These are phyloP conservation scores for Anolis carolinensis DNA, from an alignment of 2,113 vertebrate species.

Conservation along the genomic window DNA sequence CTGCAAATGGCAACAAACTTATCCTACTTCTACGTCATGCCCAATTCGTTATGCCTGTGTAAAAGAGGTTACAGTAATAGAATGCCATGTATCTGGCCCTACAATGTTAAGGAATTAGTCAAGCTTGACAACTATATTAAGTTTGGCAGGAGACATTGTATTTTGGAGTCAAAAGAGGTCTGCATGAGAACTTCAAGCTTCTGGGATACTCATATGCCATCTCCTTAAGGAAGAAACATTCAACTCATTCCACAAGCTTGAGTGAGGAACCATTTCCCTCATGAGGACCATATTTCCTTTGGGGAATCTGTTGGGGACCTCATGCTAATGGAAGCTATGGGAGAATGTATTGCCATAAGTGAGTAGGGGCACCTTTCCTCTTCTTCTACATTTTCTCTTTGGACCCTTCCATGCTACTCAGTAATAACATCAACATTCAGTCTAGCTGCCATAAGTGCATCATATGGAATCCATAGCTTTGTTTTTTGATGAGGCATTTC, in stretches of 20 bases:
- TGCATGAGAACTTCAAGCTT: background rate
- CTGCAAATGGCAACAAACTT: background rate
- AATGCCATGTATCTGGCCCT: slow-evolving; percentile 1
- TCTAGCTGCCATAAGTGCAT: too few relatives aligned
- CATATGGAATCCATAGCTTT: too few relatives aligned
- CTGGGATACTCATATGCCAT: background rate
- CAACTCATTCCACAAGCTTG: background rate
- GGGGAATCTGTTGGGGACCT: background rate
- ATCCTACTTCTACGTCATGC: background rate
- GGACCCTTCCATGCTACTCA: too few relatives aligned
- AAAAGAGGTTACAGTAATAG: background rate
- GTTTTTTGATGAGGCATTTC: too few relatives aligned
- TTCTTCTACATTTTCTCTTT: too few relatives aligned
- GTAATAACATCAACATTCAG: too few relatives aligned
- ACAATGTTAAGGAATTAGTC: slow-evolving; percentile 9
- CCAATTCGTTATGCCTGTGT: background rate
- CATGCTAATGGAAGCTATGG: background rate
- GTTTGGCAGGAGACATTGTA: background rate
- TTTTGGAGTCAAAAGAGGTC: background rate
- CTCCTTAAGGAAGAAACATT: slow-evolving; percentile 6
- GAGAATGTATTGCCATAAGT: background rate
- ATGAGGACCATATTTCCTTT: background rate
- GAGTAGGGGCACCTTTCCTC: too few relatives aligned
- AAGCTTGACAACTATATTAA: background rate
- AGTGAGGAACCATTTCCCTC: background rate